These are phyloP conservation scores for Callorhinus ursinus DNA, from an alignment of 2,113 vertebrate genomes.

Conservation along the genomic window DNA sequence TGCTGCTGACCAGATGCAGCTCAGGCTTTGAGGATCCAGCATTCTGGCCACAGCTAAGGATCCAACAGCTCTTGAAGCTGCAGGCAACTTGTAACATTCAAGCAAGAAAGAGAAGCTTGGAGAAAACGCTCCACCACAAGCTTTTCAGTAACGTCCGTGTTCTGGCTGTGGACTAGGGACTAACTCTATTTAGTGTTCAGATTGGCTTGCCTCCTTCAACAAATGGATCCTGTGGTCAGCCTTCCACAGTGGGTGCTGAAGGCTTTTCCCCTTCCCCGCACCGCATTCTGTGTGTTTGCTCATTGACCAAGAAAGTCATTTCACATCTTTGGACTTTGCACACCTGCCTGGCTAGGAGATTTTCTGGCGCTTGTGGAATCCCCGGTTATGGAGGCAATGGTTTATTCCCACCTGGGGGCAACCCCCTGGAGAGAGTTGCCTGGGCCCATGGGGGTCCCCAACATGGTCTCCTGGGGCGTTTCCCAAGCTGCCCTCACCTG, in stretches of 20 bases:
- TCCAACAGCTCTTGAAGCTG: conserved; percentile 9
- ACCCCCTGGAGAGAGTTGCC: background rate
- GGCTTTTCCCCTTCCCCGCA: background rate
- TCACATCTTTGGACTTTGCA: background rate
- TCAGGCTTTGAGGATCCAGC: background rate
- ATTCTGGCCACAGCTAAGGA: background rate
- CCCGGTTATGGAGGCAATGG: background rate
- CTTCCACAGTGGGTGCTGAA: background rate
- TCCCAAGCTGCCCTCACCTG: background rate
- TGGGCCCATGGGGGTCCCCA: background rate
- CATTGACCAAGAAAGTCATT: background rate
- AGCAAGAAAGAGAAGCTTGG: background rate
- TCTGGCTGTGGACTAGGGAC: background rate
- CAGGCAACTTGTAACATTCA: conserved; percentile 19
- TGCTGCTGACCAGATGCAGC: background rate
- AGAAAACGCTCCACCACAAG: background rate
- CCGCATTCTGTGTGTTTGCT: background rate
- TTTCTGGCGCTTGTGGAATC: background rate
- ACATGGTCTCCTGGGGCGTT: background rate
- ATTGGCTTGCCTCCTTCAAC: background rate
- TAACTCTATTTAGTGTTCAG: background rate
- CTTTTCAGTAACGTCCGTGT: background rate
- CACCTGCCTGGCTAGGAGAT: background rate
- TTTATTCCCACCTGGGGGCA: background rate
- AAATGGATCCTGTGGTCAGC: background rate